phyloP scores from a whole-genome alignment of 2,797 vertebrate genomes.

The Craterocephalus amniculus region DNA sequence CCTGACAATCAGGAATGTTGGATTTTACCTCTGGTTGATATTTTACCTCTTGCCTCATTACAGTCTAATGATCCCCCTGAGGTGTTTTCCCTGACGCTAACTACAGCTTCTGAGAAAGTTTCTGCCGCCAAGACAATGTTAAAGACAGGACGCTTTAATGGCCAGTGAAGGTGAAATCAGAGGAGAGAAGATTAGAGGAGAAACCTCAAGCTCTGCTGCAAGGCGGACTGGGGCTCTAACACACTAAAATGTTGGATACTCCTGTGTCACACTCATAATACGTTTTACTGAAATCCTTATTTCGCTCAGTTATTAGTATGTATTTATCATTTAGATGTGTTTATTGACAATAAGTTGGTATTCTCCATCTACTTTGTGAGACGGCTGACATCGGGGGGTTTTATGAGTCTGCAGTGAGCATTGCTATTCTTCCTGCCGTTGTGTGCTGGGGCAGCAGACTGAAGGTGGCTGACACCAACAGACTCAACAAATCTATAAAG shows the following conservation, averaged over 20 bases:
- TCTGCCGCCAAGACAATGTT: conserved; percentile 47
- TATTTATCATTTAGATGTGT: too few species aligned
- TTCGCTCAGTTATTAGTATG: too few species aligned
- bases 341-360: too few species aligned
- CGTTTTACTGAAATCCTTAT: neutral
- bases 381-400: too few species aligned
- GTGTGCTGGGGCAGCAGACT: too few species aligned
- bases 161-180: conserved; percentile 46
- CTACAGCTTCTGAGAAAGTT: conserved; percentile 72
- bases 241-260: conserved; percentile 36
- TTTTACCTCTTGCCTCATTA: conserved; percentile 80
- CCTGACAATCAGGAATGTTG: conserved; percentile 77
- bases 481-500: too few species aligned
- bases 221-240: conserved; percentile 22
- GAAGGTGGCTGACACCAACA: too few species aligned
- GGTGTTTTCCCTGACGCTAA: conserved; percentile 73
- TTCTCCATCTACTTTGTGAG: too few species aligned
- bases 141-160: conserved; percentile 44
- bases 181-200: conserved; percentile 49
- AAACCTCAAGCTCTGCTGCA: conserved; percentile 29
- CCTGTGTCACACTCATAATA: conserved; percentile 5
- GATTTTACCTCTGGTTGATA: too few species aligned
- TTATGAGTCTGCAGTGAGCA: too few species aligned
- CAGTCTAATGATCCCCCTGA: conserved; percentile 73
- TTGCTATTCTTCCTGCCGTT: too few species aligned